Conservation (phyloP, 2,888 invertebrate species). For the Cheilosia urbana region DNA sequence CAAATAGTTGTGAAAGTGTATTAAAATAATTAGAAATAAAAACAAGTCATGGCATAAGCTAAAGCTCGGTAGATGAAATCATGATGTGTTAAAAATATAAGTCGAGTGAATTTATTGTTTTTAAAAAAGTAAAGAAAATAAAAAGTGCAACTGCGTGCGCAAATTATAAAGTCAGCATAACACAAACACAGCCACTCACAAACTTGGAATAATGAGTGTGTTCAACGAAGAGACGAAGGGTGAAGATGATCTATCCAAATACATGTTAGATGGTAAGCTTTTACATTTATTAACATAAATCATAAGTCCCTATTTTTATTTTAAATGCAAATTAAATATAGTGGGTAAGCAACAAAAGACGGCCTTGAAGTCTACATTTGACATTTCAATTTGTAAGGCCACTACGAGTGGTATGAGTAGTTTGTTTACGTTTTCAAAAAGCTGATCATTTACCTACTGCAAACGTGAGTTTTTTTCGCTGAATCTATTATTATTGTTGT, state of each 20-base stretch:
- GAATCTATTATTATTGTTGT: no score
- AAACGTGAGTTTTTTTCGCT: no score
- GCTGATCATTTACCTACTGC: no score
- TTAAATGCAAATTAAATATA: no score
- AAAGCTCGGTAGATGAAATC: not conserved
- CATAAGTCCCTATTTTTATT: no score
- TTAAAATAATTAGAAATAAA: not conserved
- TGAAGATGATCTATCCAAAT: constrained; percentile 78
- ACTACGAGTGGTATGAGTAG: no score
- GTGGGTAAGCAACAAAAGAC: no score
- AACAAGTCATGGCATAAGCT: not conserved
- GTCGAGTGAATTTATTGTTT: not conserved
- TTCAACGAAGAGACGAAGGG: constrained; percentile 77
- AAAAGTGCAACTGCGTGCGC: not conserved
- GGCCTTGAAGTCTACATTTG: no score
- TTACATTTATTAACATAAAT: not conserved
- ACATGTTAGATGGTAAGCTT: constrained; percentile 79
- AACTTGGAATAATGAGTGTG: constrained; percentile 76
- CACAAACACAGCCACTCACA: not conserved
- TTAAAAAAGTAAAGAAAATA: not conserved
- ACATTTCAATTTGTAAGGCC: no score
- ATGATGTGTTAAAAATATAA: not conserved
- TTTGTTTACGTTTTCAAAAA: no score
- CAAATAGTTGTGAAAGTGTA: no score
- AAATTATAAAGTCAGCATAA: constrained; percentile 20